Conservation (phyloP, 2,113 vertebrate species). For the Sylvia atricapilla region DNA sequence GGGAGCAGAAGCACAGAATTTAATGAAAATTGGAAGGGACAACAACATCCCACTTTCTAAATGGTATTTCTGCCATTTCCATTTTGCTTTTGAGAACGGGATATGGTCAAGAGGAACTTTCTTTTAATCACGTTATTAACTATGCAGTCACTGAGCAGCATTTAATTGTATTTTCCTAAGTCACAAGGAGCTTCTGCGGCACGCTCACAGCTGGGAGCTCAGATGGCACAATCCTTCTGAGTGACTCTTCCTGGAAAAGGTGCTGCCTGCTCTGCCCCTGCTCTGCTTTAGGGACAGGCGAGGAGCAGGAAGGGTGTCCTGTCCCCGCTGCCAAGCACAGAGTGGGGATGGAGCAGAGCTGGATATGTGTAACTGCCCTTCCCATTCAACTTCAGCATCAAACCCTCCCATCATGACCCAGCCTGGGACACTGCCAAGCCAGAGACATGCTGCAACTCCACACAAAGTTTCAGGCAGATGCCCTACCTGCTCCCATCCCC, state of each 20-base stretch:
- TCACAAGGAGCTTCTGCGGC: rapidly evolving
- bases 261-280: background rate
- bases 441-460: background rate
- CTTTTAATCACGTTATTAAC: background rate
- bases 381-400: rapidly evolving
- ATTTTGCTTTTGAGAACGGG: background rate
- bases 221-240: background rate
- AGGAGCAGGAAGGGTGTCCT: background rate
- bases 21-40: conserved; percentile 38
- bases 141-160: background rate
- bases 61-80: background rate
- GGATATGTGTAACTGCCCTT: rapidly evolving
- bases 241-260: background rate
- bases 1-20: background rate
- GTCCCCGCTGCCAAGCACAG: rapidly evolving
- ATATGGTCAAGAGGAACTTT: background rate
- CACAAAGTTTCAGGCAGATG: background rate
- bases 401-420: background rate
- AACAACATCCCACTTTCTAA: conserved; percentile 12
- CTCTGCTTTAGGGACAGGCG: background rate
- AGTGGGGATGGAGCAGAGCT: background rate
- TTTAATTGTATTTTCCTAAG: background rate
- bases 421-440: background rate
- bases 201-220: background rate
- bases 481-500: background rate